phyloP scores from a whole-genome alignment of 2,113 vertebrate species.

The Triplophysa siluroides region DNA sequence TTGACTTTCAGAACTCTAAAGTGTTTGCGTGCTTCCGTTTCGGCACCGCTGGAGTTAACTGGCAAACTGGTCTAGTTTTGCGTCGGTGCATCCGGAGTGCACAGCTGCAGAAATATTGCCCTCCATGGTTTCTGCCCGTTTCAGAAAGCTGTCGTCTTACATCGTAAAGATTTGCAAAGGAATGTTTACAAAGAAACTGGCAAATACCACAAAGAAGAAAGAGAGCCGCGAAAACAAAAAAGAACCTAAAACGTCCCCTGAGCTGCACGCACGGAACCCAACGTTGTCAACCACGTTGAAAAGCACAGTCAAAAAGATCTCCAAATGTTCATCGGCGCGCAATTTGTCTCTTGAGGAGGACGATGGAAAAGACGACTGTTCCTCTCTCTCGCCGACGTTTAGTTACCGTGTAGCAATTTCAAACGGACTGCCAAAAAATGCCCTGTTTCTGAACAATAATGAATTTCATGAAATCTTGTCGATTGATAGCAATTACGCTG shows the following conservation, averaged over 20 bases:
- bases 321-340: constrained; percentile 88
- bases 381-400: constrained; percentile 94
- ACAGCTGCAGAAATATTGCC: constrained; percentile 68
- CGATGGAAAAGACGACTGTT: constrained; percentile 82
- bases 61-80: constrained; percentile 53
- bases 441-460: constrained; percentile 77
- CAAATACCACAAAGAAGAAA: constrained; percentile 90
- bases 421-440: constrained; percentile 87
- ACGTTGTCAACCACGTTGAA: constrained; percentile 89
- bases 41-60: constrained; percentile 52
- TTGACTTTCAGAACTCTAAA: constrained; percentile 56
- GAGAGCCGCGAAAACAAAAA: constrained; percentile 85
- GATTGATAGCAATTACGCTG: constrained; percentile 85
- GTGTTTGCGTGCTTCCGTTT: constrained; percentile 53
- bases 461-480: constrained; percentile 88
- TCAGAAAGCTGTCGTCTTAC: constrained; percentile 87
- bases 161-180: constrained; percentile 97
- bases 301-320: constrained; percentile 91
- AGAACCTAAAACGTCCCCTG: constrained; percentile 79
- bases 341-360: constrained; percentile 87
- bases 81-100: constrained; percentile 64
- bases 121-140: constrained; percentile 93
- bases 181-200: constrained; percentile 99
- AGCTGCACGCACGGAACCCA: constrained; percentile 79
- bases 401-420: constrained; percentile 97